phyloP scores from a whole-genome alignment of 1,140 invertebrate species.

The Phymorhynchus buccinoides region DNA sequence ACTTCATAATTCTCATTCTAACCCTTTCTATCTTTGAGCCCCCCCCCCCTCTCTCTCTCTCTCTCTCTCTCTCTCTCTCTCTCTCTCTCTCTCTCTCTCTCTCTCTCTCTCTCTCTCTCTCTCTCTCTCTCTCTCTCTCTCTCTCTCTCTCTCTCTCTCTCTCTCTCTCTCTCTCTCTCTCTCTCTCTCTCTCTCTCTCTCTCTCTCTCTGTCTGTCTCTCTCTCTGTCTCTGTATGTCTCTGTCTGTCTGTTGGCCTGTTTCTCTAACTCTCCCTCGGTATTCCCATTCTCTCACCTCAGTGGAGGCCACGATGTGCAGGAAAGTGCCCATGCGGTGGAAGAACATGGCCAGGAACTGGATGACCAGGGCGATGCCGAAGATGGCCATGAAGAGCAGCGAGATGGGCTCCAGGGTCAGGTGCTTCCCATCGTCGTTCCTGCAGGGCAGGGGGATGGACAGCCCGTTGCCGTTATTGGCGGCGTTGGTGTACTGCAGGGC shows the following conservation, averaged over 20 bases:
- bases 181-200: too few species aligned
- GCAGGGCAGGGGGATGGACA: slow-evolving; percentile 63
- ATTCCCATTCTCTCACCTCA: slow-evolving; percentile 74
- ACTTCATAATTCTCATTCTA: too few species aligned
- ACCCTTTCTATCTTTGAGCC: too few species aligned
- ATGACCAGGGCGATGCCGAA: slow-evolving; percentile 96
- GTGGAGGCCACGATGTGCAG: slow-evolving; percentile 98
- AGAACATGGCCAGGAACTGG: slow-evolving; percentile 98
- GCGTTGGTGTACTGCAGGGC: slow-evolving; percentile 73
- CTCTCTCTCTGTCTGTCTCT: not conserved
- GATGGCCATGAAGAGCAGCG: slow-evolving; percentile 97
- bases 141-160: not conserved
- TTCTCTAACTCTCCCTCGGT: too few species aligned
- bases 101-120: not conserved
- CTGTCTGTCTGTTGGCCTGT: not conserved
- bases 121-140: not conserved
- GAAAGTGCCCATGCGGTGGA: slow-evolving; percentile 98
- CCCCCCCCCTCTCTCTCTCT: too few species aligned
- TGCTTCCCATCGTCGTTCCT: slow-evolving; percentile 50
- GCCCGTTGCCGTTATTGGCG: slow-evolving; percentile 49
- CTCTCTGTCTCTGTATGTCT: not conserved
- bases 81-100: not conserved
- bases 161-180: too few species aligned
- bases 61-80: too few species aligned
- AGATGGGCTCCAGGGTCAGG: slow-evolving; percentile 87